Evolutionary conservation across 2,797 vertebrate species (phyloP).

Genomic region (Lateolabrax maculatus): DNA sequence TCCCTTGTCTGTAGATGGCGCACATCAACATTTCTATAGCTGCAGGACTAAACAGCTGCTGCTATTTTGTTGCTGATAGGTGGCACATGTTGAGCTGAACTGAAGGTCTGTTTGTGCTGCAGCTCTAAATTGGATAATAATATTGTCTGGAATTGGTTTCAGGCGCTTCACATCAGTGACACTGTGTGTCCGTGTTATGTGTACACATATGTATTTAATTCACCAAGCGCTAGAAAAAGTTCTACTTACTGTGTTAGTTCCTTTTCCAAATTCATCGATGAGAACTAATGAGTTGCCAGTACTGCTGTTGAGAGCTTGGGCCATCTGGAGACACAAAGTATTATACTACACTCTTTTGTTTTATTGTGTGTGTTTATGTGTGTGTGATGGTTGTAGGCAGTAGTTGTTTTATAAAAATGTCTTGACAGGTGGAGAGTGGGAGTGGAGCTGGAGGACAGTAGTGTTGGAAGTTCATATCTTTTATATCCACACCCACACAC

Average conservation of each 20-base stretch:
- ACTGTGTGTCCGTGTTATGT: slow-evolving; percentile 44
- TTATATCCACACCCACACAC: slow-evolving; percentile 85
- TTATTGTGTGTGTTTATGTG: slow-evolving; percentile 34
- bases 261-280: slow-evolving; percentile 99
- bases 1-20: slow-evolving; percentile 15
- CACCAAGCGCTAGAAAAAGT: slow-evolving; percentile 37
- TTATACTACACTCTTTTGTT: slow-evolving; percentile 36
- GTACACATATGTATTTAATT: slow-evolving; percentile 47
- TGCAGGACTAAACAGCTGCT: slow-evolving; percentile 46
- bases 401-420: slow-evolving; percentile 85
- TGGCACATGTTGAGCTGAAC: slow-evolving; percentile 51
- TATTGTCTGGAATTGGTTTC: slow-evolving; percentile 38
- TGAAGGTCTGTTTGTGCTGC: slow-evolving; percentile 36
- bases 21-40: slow-evolving; percentile 26
- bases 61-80: slow-evolving; percentile 43
- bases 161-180: slow-evolving; percentile 44
- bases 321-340: slow-evolving; percentile 85
- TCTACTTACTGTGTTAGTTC: slow-evolving; percentile 93
- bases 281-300: slow-evolving; percentile 93
- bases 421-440: slow-evolving; percentile 90
- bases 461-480: slow-evolving; percentile 84
- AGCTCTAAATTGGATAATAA: slow-evolving; percentile 43
- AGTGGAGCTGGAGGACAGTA: slow-evolving; percentile 87
- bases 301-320: slow-evolving; percentile 93
- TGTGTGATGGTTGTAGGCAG: slow-evolving; percentile 43